phyloP scores from a whole-genome alignment of 2,888 invertebrate genomes.

The Trissonchulus sp. region DNA sequence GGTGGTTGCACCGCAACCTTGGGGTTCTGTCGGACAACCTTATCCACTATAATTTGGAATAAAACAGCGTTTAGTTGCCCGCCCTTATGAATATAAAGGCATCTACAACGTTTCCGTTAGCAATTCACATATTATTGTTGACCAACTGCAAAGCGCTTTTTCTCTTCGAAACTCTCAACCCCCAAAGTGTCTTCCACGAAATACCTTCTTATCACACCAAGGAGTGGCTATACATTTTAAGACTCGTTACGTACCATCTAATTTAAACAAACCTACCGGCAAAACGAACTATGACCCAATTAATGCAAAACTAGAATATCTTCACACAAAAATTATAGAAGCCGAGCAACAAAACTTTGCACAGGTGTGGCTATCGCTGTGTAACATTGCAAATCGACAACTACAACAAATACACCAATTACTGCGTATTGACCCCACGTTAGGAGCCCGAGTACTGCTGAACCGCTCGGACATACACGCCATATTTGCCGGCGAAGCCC shows the following conservation, averaged over 20 bases:
- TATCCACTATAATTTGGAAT: too few species aligned
- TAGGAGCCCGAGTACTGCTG: constrained; percentile 10
- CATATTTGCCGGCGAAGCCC: not conserved
- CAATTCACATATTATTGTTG: not conserved
- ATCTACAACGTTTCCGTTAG: not conserved
- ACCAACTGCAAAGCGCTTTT: constrained; percentile 10
- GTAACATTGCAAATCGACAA: constrained; percentile 6
- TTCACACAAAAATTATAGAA: not conserved
- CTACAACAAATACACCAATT: not conserved
- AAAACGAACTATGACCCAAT: too few species aligned
- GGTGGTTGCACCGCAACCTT: too few species aligned
- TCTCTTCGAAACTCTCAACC: too few species aligned
- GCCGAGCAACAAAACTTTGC: constrained; percentile 5
- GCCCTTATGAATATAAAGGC: not conserved
- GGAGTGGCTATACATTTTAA: not conserved
- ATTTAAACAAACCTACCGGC: too few species aligned
- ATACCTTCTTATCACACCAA: not conserved
- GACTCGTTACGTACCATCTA: too few species aligned
- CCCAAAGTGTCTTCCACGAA: constrained; percentile 2
- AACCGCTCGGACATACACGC: constrained; percentile 1
- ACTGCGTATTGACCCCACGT: not conserved
- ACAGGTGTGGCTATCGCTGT: not conserved
- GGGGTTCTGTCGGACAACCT: too few species aligned
- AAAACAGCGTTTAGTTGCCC: too few species aligned
- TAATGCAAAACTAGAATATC: constrained; percentile 4